Evolutionary conservation across 2,888 invertebrate species (phyloP).

Genomic region (Aricia artaxerxes): DNA sequence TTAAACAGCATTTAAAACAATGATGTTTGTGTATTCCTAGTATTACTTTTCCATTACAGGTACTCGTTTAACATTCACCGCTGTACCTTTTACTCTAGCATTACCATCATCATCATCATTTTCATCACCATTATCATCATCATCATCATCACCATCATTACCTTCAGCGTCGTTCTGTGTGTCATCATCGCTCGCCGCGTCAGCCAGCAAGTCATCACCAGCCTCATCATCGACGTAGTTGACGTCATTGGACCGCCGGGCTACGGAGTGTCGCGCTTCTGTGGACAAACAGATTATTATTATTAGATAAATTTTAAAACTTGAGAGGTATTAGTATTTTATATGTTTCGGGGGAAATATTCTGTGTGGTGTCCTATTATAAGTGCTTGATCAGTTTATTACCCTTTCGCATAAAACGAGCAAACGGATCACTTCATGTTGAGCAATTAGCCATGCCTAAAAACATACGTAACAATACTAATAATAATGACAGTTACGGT

Average conservation of each 20-base stretch:
- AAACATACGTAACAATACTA: no score
- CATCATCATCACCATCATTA: slow-evolving; percentile 45
- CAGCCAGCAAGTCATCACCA: slow-evolving; percentile 49
- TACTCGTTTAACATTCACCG: not conserved
- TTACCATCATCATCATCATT: not conserved
- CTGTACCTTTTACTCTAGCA: not conserved
- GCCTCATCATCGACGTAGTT: slow-evolving; percentile 42
- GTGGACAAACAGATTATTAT: slow-evolving; percentile 37
- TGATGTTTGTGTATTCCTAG: no score
- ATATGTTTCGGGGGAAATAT: no score
- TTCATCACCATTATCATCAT: no score
- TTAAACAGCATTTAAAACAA: no score
- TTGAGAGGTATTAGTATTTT: no score
- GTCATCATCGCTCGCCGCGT: slow-evolving; percentile 60
- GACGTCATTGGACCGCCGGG: slow-evolving; percentile 52
- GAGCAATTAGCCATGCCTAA: no score
- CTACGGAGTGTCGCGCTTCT: slow-evolving; percentile 60
- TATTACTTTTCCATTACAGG: not conserved
- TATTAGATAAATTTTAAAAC: not conserved
- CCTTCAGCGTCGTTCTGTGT: slow-evolving; percentile 60
- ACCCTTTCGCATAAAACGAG: no score
- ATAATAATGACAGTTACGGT: no score
- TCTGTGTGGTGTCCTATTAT: no score
- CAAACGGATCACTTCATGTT: no score
- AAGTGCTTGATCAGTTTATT: no score